A percentile compares a stretch with the other conserved stretches of the same genome.
These are phyloP conservation scores for Athetis lepigone DNA, from an alignment of 2,888 invertebrate genomes.

Conservation along the genomic window DNA sequence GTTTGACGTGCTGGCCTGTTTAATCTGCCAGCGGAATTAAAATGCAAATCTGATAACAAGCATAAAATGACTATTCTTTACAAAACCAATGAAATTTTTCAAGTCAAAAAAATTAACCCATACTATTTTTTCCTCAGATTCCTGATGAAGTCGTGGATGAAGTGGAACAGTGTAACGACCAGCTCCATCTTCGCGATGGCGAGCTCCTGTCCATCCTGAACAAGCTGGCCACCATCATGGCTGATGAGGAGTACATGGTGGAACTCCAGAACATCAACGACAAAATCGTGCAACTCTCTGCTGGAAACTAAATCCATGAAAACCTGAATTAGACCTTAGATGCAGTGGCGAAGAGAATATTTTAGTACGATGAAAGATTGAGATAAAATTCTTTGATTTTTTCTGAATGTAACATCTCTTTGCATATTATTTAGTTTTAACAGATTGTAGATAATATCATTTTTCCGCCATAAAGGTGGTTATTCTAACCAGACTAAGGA, in stretches of 20 bases:
- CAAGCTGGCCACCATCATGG: conserved; percentile 92
- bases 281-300: conserved; percentile 90
- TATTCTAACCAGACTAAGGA: too few relatives aligned
- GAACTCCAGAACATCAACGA: conserved; percentile 94
- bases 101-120: not conserved
- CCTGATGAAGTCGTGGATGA: conserved; percentile 92
- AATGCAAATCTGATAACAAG: too few relatives aligned
- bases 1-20: too few relatives aligned
- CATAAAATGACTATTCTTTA: too few relatives aligned
- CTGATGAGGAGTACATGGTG: conserved; percentile 93
- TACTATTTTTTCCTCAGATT: conserved; percentile 83
- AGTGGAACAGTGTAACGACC: conserved; percentile 93
- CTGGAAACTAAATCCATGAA: conserved; percentile 73
- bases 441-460: too few relatives aligned
- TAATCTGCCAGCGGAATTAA: too few relatives aligned
- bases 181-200: conserved; percentile 92
- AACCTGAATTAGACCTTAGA: not conserved
- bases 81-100: not conserved
- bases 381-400: too few relatives aligned
- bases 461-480: too few relatives aligned
- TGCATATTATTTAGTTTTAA: too few relatives aligned
- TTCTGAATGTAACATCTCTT: too few relatives aligned
- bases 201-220: conserved; percentile 92
- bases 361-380: too few relatives aligned
- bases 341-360: too few relatives aligned